Evolutionary conservation across 2,797 vertebrate genomes (phyloP).

Genomic region (Dromococcyx pavoninus): DNA sequence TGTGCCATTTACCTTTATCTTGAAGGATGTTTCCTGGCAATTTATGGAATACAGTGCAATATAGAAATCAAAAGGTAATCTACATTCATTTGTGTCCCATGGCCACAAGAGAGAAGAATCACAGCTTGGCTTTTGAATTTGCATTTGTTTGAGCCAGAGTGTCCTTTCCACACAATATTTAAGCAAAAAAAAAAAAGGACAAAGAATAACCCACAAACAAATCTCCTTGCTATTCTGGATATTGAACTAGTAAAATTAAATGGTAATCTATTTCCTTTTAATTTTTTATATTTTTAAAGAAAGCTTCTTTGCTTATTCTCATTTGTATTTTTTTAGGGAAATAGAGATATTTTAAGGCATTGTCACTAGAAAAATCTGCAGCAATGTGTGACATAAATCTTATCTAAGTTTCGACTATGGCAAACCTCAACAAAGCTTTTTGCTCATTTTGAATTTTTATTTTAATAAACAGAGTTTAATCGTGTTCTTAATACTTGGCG

Average conservation of each 20-base stretch:
- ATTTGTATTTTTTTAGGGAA: not conserved
- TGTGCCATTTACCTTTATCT: not conserved
- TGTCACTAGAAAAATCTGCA: not conserved
- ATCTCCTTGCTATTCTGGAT: not conserved
- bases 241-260: not conserved
- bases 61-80: not conserved
- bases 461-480: not conserved
- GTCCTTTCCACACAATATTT: not conserved
- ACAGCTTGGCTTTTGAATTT: not conserved
- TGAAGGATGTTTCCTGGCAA: not conserved
- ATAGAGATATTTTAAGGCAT: not conserved
- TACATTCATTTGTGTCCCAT: not conserved
- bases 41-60: not conserved
- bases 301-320: not conserved
- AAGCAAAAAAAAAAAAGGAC: not conserved
- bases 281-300: not conserved
- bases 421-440: not conserved
- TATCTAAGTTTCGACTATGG: not conserved
- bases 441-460: not conserved
- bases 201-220: not conserved
- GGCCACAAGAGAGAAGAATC: not conserved
- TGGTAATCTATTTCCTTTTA: not conserved
- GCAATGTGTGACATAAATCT: not conserved
- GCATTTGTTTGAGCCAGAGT: rapidly evolving
- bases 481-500: not conserved